phyloP scores from a whole-genome alignment of 2,113 vertebrate genomes.

The Cephalopholis sonnerati region DNA sequence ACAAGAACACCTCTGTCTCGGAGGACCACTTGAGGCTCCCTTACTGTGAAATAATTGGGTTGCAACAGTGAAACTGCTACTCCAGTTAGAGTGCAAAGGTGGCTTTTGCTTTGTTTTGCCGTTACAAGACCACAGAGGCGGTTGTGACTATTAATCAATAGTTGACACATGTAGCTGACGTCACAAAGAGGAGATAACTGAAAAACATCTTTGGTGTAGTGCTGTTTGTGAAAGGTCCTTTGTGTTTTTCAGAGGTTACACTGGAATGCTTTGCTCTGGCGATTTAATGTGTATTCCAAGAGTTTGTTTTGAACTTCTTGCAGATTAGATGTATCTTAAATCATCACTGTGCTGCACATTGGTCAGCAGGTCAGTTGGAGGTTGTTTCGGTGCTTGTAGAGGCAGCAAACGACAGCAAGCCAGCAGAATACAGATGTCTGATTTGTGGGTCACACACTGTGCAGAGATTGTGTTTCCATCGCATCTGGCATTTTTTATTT shows the following conservation, averaged over 20 bases:
- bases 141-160: constrained; percentile 74
- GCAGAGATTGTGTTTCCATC: not conserved
- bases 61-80: constrained; percentile 72
- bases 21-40: constrained; percentile 81
- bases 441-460: not conserved
- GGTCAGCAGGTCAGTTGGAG: constrained; percentile 25
- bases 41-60: constrained; percentile 84
- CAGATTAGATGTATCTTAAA: not conserved
- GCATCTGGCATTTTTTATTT: constrained; percentile 28
- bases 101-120: constrained; percentile 73
- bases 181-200: constrained; percentile 3
- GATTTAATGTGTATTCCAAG: not conserved
- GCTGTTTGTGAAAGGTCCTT: not conserved
- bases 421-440: constrained; percentile 39
- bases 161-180: constrained; percentile 58
- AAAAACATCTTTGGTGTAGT: not conserved
- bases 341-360: constrained; percentile 4
- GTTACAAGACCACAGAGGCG: constrained; percentile 52
- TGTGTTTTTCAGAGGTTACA: too few relatives aligned
- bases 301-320: constrained; percentile 16
- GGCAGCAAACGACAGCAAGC: not conserved
- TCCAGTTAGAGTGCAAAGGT: constrained; percentile 73
- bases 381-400: constrained; percentile 22
- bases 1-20: constrained; percentile 74
- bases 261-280: not conserved